A percentile compares a stretch with the other conserved stretches of the same genome.
phyloP scores from a whole-genome alignment of 1,140 invertebrate species.

The Heliothis virescens region DNA sequence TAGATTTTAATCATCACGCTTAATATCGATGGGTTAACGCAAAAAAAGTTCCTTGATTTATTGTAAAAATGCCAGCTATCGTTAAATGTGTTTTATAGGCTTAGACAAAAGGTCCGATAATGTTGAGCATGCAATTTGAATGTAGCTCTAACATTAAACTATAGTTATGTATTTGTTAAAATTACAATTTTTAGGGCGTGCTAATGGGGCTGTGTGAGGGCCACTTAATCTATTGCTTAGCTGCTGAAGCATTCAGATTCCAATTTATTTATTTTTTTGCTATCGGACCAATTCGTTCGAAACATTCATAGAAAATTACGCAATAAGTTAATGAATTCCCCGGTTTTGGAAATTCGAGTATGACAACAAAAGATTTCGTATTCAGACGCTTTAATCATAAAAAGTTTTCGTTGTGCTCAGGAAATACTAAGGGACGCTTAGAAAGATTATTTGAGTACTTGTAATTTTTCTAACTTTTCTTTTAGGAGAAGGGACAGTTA shows the following conservation, averaged over 20 bases:
- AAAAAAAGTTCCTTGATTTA: constrained; percentile 46
- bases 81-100: constrained; percentile 1
- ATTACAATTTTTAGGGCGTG: constrained; percentile 44
- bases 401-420: constrained; percentile 21
- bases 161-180: constrained; percentile 26
- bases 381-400: constrained; percentile 24
- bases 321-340: constrained; percentile 16
- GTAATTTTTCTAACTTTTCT: constrained; percentile 3
- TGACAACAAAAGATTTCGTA: constrained; percentile 10
- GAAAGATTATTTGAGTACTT: constrained; percentile 17
- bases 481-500: background rate
- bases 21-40: constrained; percentile 47
- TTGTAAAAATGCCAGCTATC: constrained; percentile 23
- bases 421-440: constrained; percentile 10
- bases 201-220: constrained; percentile 13
- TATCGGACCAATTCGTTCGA: background rate
- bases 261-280: background rate
- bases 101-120: constrained; percentile 35
- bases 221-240: constrained; percentile 12
- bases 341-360: constrained; percentile 3
- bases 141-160: background rate
- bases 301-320: constrained; percentile 23
- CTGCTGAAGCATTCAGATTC: constrained; percentile 12
- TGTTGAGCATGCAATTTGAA: background rate
- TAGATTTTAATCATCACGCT: constrained; percentile 48